Conservation (phyloP, 2,888 invertebrate genomes). For the Lepidocyrtinus sp. region DNA sequence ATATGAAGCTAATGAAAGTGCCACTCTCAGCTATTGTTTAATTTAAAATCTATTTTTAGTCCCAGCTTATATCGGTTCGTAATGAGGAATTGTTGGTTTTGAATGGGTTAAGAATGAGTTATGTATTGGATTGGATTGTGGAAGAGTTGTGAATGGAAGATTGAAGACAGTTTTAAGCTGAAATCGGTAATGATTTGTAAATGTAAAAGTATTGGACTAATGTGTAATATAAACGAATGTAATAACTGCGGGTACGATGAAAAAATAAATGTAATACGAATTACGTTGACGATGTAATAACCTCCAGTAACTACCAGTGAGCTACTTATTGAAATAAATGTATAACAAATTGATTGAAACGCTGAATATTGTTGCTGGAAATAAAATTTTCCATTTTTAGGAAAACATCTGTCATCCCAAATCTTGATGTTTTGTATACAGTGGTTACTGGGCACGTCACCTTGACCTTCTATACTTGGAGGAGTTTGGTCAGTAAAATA, state of each 20-base stretch:
- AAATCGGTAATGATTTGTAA: too few relatives aligned
- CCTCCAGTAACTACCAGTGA: background rate
- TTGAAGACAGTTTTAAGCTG: background rate
- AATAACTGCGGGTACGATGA: background rate
- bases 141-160: background rate
- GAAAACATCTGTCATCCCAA: too few relatives aligned
- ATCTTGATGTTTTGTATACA: background rate
- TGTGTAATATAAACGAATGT: too few relatives aligned
- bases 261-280: background rate
- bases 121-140: background rate
- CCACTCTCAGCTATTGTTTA: too few relatives aligned
- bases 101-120: background rate
- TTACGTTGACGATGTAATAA: background rate
- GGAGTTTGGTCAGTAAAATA: background rate
- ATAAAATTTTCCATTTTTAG: background rate
- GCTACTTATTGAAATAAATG: background rate
- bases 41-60: too few relatives aligned
- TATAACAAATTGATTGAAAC: background rate
- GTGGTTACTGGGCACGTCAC: background rate
- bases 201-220: too few relatives aligned
- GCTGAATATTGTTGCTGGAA: background rate
- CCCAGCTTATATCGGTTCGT: too few relatives aligned
- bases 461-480: background rate
- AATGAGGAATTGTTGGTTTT: background rate
- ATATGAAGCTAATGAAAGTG: too few relatives aligned